Evolutionary conservation across 1,140 invertebrate genomes (phyloP).

Genomic region (Schlechtendalia chinensis): DNA sequence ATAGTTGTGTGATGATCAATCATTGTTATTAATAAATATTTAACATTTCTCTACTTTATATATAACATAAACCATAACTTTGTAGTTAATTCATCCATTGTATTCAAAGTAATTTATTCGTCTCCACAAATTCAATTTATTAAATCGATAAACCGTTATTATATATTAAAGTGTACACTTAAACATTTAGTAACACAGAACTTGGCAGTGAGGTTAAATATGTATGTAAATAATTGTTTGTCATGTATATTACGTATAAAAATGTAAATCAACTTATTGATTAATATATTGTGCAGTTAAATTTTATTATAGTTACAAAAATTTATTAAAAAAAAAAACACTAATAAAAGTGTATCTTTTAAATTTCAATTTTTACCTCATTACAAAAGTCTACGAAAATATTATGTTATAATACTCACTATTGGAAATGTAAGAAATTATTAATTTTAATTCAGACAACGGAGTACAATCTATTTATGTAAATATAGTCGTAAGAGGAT

Average conservation of each 20-base stretch:
- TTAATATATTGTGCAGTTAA: no score
- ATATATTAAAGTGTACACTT: not conserved
- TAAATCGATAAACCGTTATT: constrained; percentile 9
- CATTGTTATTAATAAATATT: constrained; percentile 11
- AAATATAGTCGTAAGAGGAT: no score
- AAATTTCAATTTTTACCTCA: not conserved
- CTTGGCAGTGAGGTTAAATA: not conserved
- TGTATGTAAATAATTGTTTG: no score
- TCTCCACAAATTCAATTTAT: not conserved
- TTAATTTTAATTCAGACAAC: no score
- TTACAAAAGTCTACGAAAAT: no score
- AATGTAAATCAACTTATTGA: no score
- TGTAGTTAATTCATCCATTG: not conserved
- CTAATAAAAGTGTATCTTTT: not conserved
- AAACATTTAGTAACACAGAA: not conserved
- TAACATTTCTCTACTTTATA: not conserved
- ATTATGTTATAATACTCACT: no score
- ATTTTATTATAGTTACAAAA: not conserved
- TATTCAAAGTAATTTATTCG: not conserved
- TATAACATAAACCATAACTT: not conserved
- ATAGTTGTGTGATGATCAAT: not conserved
- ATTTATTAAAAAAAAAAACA: not conserved
- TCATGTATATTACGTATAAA: no score
- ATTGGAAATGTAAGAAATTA: no score
- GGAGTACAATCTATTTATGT: no score